Base-by-base conservation (phyloP, 2,113 vertebrate genomes). In the Motacilla alba region DNA sequence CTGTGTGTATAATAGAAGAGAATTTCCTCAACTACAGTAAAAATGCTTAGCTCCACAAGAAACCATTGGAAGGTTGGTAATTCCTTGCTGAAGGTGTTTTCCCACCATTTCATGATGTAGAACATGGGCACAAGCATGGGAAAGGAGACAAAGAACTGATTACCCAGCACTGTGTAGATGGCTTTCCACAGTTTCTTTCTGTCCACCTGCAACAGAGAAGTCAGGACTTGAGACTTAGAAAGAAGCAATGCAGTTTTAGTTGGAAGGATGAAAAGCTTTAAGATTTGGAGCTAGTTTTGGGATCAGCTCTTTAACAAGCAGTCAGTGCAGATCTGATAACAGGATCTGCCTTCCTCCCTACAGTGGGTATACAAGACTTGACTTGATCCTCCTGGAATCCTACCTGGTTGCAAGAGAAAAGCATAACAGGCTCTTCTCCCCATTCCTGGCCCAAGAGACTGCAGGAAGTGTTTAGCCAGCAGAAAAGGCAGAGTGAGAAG, bases 1-100 rank as follows among this genome's bases (percentile, higher is more conserved):
- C 99, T 97, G 98, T 99, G 99, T 24, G 98, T 98, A 63, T 99
- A 99, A 97, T 99, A 99, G 96, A 99, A 99, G 49, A 99, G 58
- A 24, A 99, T 49, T 95, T 99, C 99, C 94, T 99, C 99, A 39
- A 98, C 1, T 28, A 99, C 44, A 63, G 96, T 93, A 52, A 98
- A 99, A 89, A 98, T 0, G 2, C 97, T 95, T 66, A 99, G 91
- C 95, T 99, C 99, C 90, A 98, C 66, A 60, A 99, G 98, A 46
- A 98, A 98, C 98, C 98, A 98, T 90, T 98, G 98, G 97, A 99
- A 99, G 58, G 98, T 98, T 85, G 99, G 99, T 55, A 99, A 96
- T 96, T 99, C 98, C 15, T 96, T 97, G 74, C 94, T 97, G 80
- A 98, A 99, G n/a, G 98, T 98, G 77, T 98, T 96, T 11, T 98